These are phyloP conservation scores for Craseonycteris thonglongyai DNA, from an alignment of 2,113 vertebrate genomes.

Conservation along the genomic window DNA sequence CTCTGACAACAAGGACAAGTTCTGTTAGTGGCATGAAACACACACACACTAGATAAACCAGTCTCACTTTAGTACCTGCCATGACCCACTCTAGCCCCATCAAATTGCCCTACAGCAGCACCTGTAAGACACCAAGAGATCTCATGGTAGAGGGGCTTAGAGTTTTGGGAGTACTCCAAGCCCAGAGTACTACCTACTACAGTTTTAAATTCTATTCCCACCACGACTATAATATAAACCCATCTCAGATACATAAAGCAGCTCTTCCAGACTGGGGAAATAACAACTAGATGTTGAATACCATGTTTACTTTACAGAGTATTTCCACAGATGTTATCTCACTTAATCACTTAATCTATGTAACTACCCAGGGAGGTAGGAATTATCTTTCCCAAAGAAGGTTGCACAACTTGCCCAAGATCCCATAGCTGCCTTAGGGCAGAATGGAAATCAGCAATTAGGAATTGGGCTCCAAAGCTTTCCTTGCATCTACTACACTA, in stretches of 20 bases:
- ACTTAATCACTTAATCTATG: background rate
- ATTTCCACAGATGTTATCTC: background rate
- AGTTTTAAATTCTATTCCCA: background rate
- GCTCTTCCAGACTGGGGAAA: background rate
- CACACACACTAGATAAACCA: background rate
- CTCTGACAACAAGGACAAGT: conserved; percentile 22
- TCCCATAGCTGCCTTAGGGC: background rate
- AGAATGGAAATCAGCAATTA: background rate
- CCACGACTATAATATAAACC: background rate
- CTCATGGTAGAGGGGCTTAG: background rate
- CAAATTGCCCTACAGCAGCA: background rate
- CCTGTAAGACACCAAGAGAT: background rate
- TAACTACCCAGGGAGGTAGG: background rate
- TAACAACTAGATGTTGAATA: background rate
- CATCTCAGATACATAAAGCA: background rate
- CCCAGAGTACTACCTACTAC: background rate
- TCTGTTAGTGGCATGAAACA: conserved; percentile 21
- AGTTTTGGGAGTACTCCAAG: background rate
- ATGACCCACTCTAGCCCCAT: background rate
- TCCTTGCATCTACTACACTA: background rate
- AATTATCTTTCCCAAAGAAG: background rate
- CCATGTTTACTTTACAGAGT: background rate
- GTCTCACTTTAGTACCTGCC: background rate
- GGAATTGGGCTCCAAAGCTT: background rate
- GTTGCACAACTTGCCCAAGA: background rate